These are phyloP conservation scores for Pangasius larnaudii DNA, from an alignment of 2,797 vertebrate species.

Conservation along the genomic window DNA sequence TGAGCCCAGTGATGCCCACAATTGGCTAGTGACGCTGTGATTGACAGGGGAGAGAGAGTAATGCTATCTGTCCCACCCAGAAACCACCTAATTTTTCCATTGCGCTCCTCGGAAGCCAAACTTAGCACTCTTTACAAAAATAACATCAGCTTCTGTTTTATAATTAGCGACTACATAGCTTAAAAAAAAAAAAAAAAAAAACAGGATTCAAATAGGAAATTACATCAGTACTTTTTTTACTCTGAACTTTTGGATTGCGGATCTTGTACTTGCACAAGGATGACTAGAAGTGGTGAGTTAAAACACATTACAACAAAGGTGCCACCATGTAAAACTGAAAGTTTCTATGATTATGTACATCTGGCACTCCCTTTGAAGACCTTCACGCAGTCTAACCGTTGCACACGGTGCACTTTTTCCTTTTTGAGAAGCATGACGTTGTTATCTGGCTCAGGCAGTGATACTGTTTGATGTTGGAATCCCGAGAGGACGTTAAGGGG, in stretches of 20 bases:
- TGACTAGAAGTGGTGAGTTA: background rate
- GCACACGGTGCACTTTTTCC: background rate
- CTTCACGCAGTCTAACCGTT: background rate
- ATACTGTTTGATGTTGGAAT: conserved; percentile 38
- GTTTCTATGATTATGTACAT: background rate
- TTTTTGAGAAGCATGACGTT: background rate
- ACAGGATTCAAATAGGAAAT: background rate
- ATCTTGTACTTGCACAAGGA: background rate
- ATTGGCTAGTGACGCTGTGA: background rate
- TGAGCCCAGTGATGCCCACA: background rate
- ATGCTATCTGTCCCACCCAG: too few species aligned
- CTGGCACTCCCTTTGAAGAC: background rate
- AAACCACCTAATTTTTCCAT: background rate
- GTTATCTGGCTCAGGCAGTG: conserved; percentile 15
- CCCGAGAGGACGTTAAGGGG: conserved; percentile 27
- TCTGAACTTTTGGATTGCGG: background rate
- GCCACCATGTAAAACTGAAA: background rate
- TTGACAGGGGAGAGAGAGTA: background rate
- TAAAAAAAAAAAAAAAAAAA: background rate
- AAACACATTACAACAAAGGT: background rate
- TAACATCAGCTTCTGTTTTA: background rate
- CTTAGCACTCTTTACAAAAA: background rate
- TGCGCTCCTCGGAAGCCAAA: background rate
- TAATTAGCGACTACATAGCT: background rate
- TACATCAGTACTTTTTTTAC: background rate